phyloP scores from a whole-genome alignment of 2,113 vertebrate species.

The Colistium nudipinnis region DNA sequence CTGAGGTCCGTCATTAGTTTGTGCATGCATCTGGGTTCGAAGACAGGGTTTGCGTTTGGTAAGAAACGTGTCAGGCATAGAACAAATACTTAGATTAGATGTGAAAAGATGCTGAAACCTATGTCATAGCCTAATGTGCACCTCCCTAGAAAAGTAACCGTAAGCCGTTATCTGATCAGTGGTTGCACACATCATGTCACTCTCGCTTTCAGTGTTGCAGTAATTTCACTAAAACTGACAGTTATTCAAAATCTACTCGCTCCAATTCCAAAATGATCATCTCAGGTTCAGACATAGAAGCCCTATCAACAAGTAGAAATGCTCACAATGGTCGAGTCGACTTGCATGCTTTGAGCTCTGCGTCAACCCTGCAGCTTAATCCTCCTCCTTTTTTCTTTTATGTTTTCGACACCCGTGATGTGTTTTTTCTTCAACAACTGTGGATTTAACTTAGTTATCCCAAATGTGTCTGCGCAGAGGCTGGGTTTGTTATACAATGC shows the following conservation, averaged over 20 bases:
- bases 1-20: not conserved
- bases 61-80: too few relatives aligned
- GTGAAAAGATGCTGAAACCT: not conserved
- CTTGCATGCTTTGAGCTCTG: too few relatives aligned
- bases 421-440: not conserved
- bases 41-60: not conserved
- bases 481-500: not conserved
- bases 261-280: not conserved
- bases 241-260: not conserved
- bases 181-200: not conserved
- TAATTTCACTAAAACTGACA: not conserved
- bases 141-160: not conserved
- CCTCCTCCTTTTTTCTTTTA: not conserved
- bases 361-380: too few relatives aligned
- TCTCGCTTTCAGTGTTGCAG: not conserved
- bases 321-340: too few relatives aligned
- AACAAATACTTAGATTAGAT: slow-evolving; percentile 15
- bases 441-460: not conserved
- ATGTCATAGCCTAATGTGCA: not conserved
- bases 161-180: not conserved
- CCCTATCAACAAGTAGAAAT: not conserved
- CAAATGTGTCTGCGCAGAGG: not conserved
- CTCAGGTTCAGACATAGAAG: not conserved
- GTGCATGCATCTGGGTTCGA: not conserved
- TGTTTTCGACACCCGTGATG: not conserved